phyloP scores from a whole-genome alignment of 2,113 vertebrate genomes.

The Sturnira hondurensis region DNA sequence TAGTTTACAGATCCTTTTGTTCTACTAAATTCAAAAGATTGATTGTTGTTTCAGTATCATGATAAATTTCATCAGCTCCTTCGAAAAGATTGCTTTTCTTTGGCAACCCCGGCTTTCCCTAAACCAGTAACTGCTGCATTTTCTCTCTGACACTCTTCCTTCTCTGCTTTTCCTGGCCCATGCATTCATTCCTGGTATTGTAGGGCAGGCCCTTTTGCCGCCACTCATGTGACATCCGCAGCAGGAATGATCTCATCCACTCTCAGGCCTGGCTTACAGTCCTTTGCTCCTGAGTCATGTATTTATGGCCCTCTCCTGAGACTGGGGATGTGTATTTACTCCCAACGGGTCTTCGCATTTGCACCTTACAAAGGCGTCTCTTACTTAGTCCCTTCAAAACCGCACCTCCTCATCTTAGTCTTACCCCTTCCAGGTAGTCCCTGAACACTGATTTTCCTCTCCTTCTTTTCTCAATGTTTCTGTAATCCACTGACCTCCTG shows the following conservation, averaged over 20 bases:
- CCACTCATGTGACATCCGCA: rapidly evolving
- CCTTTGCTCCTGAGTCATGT: background rate
- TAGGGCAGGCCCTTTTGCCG: background rate
- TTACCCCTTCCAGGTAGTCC: background rate
- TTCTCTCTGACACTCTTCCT: background rate
- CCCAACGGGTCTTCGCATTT: background rate
- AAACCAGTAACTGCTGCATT: background rate
- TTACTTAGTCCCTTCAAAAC: background rate
- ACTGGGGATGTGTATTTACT: background rate
- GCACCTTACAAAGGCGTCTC: background rate
- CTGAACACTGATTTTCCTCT: background rate
- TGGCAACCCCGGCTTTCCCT: background rate
- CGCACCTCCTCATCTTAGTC: background rate
- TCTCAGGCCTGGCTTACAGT: background rate
- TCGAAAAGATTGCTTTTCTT: background rate
- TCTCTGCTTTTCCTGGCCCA: background rate
- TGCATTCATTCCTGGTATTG: too few species aligned
- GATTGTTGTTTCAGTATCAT: background rate
- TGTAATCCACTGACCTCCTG: background rate
- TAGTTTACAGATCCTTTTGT: background rate
- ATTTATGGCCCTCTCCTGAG: background rate
- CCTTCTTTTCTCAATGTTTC: background rate
- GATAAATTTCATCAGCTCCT: background rate
- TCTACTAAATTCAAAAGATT: background rate
- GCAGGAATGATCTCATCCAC: background rate